These are phyloP conservation scores for Argyra leucocephala DNA, from an alignment of 2,888 invertebrate species.

Conservation along the genomic window DNA sequence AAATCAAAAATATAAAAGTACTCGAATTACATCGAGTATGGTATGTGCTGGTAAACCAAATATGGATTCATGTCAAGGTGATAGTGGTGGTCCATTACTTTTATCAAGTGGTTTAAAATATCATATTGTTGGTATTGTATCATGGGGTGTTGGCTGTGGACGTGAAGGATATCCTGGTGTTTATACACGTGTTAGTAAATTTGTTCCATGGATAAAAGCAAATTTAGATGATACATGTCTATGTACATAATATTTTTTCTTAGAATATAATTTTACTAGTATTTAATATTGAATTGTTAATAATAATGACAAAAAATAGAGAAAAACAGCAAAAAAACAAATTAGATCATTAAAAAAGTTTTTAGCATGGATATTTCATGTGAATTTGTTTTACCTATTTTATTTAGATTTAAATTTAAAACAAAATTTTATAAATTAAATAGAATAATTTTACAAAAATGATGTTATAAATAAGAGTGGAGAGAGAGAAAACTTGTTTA, in stretches of 20 bases:
- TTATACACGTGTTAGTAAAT: conserved; percentile 45
- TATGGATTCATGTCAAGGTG: conserved; percentile 81
- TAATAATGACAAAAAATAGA: too few species aligned
- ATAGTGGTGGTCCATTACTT: conserved; percentile 75
- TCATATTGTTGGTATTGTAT: conserved; percentile 75
- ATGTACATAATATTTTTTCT: conserved; percentile 40
- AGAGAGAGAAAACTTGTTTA: too few species aligned
- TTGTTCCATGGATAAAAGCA: conserved; percentile 60
- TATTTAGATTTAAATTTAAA: too few species aligned
- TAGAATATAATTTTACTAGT: neutral
- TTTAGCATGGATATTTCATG: too few species aligned
- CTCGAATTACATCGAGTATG: conserved; percentile 75
- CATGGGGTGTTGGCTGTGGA: conserved; percentile 65
- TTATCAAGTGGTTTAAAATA: conserved; percentile 65
- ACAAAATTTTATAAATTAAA: too few species aligned
- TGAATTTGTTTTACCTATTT: too few species aligned
- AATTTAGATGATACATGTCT: conserved; percentile 67
- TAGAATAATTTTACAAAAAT: too few species aligned
- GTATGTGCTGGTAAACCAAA: conserved; percentile 72
- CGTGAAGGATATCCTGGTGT: conserved; percentile 47
- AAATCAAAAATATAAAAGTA: conserved; percentile 72
- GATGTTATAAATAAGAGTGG: too few species aligned
- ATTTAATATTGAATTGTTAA: too few species aligned
- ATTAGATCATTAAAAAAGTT: too few species aligned
- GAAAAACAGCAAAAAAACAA: too few species aligned